Percentiles rank a stretch among this genome's conserved stretches.
Conservation (phyloP, 2,797 vertebrate species). For the Synanceia verrucosa region DNA sequence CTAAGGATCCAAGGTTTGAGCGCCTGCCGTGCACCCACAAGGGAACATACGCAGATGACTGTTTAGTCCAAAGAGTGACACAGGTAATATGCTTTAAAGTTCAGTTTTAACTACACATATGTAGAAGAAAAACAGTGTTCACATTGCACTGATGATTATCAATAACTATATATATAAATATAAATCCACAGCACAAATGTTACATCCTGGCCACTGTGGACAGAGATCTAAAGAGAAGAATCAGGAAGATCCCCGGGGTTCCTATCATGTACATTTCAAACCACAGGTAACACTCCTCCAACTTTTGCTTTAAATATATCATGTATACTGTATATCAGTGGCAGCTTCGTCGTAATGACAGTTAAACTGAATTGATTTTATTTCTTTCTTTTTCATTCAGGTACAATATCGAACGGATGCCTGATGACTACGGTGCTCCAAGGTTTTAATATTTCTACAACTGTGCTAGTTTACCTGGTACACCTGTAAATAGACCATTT, state of each 20-base stretch:
- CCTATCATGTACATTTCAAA: constrained; percentile 99
- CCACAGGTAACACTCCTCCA: constrained; percentile 85
- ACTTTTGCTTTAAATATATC: not conserved
- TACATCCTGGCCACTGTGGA: constrained; percentile 98
- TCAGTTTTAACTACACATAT: not conserved
- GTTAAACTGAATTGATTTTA: not conserved
- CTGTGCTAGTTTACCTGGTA: too few relatives aligned
- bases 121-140: too few relatives aligned
- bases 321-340: not conserved
- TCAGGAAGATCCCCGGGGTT: constrained; percentile 96
- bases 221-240: constrained; percentile 93
- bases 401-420: constrained; percentile 98
- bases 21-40: constrained; percentile 93
- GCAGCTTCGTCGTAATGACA: not conserved
- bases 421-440: constrained; percentile 97
- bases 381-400: constrained; percentile 68
- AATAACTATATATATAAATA: not conserved
- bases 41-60: constrained; percentile 98
- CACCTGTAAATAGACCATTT: constrained; percentile 61
- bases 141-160: too few relatives aligned
- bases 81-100: constrained; percentile 84
- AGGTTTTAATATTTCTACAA: constrained; percentile 81
- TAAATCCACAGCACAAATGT: constrained; percentile 92
- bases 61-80: constrained; percentile 95
- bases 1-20: constrained; percentile 96